A percentile compares a stretch with the other conserved stretches of the same genome.
phyloP scores from a whole-genome alignment of 2,888 invertebrate species.

The Phortica okadai region DNA sequence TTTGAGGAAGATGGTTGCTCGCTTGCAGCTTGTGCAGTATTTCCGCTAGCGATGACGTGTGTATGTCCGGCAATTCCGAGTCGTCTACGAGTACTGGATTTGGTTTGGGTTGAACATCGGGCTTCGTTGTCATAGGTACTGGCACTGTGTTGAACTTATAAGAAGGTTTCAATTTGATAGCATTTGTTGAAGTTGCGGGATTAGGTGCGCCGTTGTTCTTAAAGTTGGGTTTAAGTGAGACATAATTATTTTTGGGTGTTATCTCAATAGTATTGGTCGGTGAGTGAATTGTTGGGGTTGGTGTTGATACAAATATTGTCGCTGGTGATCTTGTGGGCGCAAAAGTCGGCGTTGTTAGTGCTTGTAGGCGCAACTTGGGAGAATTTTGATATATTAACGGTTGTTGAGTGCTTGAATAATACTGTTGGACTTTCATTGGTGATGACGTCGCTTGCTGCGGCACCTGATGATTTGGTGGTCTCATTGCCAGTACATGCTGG shows the following conservation, averaged over 20 bases:
- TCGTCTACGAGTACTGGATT: slow-evolving; percentile 43
- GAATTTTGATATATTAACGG: slow-evolving; percentile 66
- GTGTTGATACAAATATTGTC: slow-evolving; percentile 51
- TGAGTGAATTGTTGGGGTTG: slow-evolving; percentile 33
- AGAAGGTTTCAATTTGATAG: slow-evolving; percentile 66
- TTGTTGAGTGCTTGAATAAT: slow-evolving; percentile 44
- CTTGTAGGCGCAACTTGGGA: slow-evolving; percentile 68
- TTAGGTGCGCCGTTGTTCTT: slow-evolving; percentile 34
- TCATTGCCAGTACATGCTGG: slow-evolving; percentile 39
- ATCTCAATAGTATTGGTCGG: slow-evolving; percentile 56
- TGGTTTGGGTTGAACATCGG: slow-evolving; percentile 35
- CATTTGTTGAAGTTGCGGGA: slow-evolving; percentile 48
- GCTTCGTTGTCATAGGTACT: slow-evolving; percentile 36
- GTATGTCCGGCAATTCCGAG: slow-evolving; percentile 73
- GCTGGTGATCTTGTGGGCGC: slow-evolving; percentile 39
- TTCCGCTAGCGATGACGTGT: slow-evolving; percentile 77
- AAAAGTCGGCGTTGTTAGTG: slow-evolving; percentile 57
- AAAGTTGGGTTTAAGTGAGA: slow-evolving; percentile 43
- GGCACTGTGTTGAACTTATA: slow-evolving; percentile 58
- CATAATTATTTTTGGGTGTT: slow-evolving; percentile 60
- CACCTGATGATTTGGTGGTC: background rate
- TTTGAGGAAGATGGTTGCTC: slow-evolving; percentile 86
- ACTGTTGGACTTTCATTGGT: background rate
- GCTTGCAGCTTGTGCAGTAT: slow-evolving; percentile 85
- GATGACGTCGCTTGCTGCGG: slow-evolving; percentile 27